Conservation (phyloP, 2,888 invertebrate species). For the Dysmachus trigonus region DNA sequence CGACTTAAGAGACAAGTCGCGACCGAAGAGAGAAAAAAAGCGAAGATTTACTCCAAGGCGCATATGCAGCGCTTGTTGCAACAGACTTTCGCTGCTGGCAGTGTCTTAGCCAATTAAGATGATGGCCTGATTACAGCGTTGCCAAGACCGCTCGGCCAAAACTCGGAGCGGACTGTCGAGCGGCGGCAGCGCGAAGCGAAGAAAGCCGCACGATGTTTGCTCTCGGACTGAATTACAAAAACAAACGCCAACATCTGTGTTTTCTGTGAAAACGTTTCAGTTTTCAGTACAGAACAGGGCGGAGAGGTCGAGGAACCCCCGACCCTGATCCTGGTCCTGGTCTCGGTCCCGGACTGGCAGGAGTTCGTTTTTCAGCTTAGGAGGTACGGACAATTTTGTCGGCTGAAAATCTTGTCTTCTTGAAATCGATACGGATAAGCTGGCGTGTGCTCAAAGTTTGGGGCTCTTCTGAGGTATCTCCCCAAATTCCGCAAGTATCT, state of each 20-base stretch:
- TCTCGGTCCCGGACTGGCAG: no score
- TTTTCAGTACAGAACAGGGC: not conserved
- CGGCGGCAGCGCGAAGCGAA: not conserved
- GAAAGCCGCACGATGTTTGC: not conserved
- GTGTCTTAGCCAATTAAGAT: slow-evolving; percentile 10
- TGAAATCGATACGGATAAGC: not conserved
- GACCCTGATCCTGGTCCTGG: no score
- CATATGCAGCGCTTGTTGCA: not conserved
- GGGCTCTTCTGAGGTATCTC: not conserved
- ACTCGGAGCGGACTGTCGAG: not conserved
- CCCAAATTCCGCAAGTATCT: not conserved
- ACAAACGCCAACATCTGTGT: not conserved
- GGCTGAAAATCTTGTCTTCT: not conserved
- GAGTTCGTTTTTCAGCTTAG: not conserved
- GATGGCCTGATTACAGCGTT: slow-evolving; percentile 15
- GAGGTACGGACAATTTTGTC: not conserved
- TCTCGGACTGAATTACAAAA: not conserved
- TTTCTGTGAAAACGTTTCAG: not conserved
- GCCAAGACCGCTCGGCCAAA: not conserved
- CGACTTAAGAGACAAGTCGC: not conserved
- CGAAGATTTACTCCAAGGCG: not conserved
- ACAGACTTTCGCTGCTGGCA: not conserved
- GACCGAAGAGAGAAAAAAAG: not conserved
- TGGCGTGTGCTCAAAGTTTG: not conserved
- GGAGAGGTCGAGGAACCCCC: not conserved